Conservation (phyloP, 92 coral and sea anemone species). For the Porites rus region DNA sequence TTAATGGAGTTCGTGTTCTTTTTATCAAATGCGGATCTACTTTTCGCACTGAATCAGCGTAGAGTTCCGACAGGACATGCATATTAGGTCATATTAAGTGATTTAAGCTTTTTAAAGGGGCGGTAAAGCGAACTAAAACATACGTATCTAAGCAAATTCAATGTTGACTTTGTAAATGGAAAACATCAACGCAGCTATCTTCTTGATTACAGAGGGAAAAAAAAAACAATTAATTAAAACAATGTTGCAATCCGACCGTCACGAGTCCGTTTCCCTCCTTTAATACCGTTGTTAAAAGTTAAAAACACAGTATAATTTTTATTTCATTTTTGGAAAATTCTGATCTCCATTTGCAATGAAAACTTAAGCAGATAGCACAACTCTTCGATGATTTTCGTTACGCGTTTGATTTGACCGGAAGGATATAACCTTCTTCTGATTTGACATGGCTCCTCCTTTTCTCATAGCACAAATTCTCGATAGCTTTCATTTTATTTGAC, state of each 20-base stretch:
- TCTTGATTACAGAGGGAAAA: background rate
- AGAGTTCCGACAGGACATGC: background rate
- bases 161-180: background rate
- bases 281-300: too few relatives aligned
- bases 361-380: too few relatives aligned
- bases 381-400: too few relatives aligned
- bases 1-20: background rate
- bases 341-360: too few relatives aligned
- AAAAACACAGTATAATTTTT: too few relatives aligned
- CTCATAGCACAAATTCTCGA: too few relatives aligned
- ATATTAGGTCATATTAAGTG: background rate
- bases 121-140: background rate
- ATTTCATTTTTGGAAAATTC: too few relatives aligned
- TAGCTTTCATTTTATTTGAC: too few relatives aligned
- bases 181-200: background rate
- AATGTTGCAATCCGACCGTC: background rate
- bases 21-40: background rate
- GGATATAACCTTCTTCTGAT: too few relatives aligned
- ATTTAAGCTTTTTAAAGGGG: background rate
- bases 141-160: background rate
- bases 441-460: too few relatives aligned
- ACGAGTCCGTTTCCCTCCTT: too few relatives aligned
- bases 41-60: background rate
- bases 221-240: background rate
- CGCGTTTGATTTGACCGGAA: too few relatives aligned